Percentiles rank a stretch among this genome's conserved stretches.
Evolutionary conservation across 1,140 invertebrate species (phyloP).

Genomic region (Chrysopa pallens): DNA sequence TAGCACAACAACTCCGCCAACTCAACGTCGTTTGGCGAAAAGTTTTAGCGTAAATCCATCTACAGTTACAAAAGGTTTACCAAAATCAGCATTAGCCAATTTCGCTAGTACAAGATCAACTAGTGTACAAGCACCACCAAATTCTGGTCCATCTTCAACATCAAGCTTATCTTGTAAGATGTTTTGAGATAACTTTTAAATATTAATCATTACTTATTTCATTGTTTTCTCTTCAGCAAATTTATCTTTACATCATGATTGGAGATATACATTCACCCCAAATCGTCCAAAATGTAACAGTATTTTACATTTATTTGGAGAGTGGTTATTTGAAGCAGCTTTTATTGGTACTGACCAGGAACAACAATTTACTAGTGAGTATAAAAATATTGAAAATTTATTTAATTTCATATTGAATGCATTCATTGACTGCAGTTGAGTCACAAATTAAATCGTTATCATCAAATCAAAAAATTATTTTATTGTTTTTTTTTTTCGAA

Average conservation of each 20-base stretch:
- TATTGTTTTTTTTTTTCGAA: no score
- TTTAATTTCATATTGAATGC: no score
- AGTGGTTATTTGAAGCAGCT: constrained; percentile 93
- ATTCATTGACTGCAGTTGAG: no score
- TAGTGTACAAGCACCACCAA: constrained; percentile 41
- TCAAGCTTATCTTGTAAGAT: constrained; percentile 43
- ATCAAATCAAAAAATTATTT: no score
- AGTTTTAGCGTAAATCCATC: constrained; percentile 70
- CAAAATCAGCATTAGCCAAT: constrained; percentile 59
- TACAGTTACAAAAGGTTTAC: constrained; percentile 31
- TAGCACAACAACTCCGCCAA: constrained; percentile 50
- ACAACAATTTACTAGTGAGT: constrained; percentile 15
- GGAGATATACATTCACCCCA: constrained; percentile 45
- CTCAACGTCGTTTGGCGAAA: constrained; percentile 67
- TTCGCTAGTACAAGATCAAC: constrained; percentile 45
- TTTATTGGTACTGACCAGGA: constrained; percentile 60
- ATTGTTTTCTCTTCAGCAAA: constrained; percentile 24
- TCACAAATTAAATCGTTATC: no score
- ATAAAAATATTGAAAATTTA: constrained; percentile 25
- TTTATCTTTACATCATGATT: constrained; percentile 31
- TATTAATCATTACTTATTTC: constrained; percentile 2
- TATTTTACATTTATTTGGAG: constrained; percentile 87
- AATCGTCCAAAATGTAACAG: constrained; percentile 73
- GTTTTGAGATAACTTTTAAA: neutral
- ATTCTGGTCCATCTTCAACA: constrained; percentile 46